Evolutionary conservation across 2,797 vertebrate genomes (phyloP), one percentile per base, ranked within the genome.

Genomic region (Cuniculus paca): DNA sequence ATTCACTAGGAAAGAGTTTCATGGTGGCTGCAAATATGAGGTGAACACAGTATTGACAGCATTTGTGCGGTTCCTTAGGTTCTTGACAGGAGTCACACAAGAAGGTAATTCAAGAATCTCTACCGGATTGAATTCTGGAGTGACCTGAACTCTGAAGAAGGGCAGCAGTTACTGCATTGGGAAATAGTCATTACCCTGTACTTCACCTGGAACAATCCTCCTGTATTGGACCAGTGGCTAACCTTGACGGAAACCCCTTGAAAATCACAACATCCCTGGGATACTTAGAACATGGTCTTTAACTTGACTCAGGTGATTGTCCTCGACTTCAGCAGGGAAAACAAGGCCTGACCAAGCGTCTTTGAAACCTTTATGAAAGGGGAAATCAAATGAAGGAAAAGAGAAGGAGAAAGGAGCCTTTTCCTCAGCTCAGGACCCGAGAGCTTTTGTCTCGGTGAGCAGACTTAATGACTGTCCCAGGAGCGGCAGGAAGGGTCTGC

Each of bases 211-310:
- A 99, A 99, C 99, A 99, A 96, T 14, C 99, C 99, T 28, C 97
- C 98, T 0, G 99, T 99, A 97, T 99, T 99, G 98, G 99, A 99
- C 98, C 99, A 98, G 98, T 99, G 99, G 99, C 98, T 99, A 98
- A 99, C 99, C 98, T 99, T 99, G 93, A 99, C 97, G 0, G 99
- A 99, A 98, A 99, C 99, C 99, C 99, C 94, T 99, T 99, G 97
- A 99, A 99, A 97, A 99, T 99, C 98, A 99, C 96, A 99, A 99
- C 97, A 99, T 99, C 98, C 99, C 89, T 99, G 99, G 97, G 99
- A 99, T 99, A 99, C 99, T 1, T 99, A 99, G 99, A 99, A 99
- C 99, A 99, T 99, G 99, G 99, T 99, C 98, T 99, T 99, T 95
- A 99, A 99, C 99, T 99, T 99, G 99, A 99, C 99, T 98, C 99